A percentile compares a stretch with the other conserved stretches of the same genome.
phyloP scores from a whole-genome alignment of 2,888 invertebrate species.

The Drosophila eohydei region DNA sequence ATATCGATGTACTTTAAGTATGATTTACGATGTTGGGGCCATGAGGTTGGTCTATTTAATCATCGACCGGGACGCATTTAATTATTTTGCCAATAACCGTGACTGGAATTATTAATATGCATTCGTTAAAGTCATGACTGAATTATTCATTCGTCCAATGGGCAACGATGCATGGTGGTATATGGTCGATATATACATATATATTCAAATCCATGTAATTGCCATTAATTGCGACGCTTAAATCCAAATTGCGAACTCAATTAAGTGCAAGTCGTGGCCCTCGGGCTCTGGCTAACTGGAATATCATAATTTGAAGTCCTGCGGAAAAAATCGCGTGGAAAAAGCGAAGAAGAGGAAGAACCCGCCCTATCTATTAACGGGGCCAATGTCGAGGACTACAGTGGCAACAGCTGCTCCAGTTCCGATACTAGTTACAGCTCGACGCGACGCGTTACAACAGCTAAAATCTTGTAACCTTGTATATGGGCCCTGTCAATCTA shows the following conservation, averaged over 20 bases:
- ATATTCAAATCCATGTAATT: conserved; percentile 27
- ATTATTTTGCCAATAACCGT: conserved; percentile 56
- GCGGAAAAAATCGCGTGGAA: neutral
- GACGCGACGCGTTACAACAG: neutral
- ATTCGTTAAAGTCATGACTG: conserved; percentile 41
- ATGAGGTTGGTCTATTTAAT: conserved; percentile 29
- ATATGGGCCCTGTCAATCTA: neutral
- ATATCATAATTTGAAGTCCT: conserved; percentile 6
- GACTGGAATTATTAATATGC: conserved; percentile 55
- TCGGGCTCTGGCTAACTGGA: neutral
- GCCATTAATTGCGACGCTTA: conserved; percentile 30
- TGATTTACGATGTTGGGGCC: conserved; percentile 24
- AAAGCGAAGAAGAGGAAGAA: neutral
- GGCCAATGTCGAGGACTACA: conserved; percentile 1
- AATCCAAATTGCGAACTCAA: conserved; percentile 22
- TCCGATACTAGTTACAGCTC: neutral
- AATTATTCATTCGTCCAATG: conserved; percentile 24
- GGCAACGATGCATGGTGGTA: conserved; percentile 5
- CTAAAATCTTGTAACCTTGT: neutral
- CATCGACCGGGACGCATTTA: conserved; percentile 29
- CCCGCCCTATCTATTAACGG: neutral
- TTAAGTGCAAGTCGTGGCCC: neutral
- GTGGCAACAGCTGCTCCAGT: conserved; percentile 6
- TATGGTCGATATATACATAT: neutral
- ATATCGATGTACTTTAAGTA: neutral